Conservation (phyloP, 2,888 invertebrate genomes). For the Spilarctia lutea region DNA sequence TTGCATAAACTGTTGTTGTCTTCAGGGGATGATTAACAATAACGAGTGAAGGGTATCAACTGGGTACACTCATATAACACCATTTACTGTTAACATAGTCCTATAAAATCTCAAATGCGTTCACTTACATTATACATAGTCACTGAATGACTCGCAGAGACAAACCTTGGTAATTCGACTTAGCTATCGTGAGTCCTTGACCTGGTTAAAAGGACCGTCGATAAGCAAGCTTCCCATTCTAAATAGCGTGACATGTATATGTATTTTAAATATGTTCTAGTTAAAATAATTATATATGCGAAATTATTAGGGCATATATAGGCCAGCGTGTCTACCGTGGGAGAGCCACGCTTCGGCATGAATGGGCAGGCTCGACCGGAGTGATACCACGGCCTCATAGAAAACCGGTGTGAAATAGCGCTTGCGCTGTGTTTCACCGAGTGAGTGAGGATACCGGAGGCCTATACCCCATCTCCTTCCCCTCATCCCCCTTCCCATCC, state of each 20-base stretch:
- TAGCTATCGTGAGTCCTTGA: conserved; percentile 56
- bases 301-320: background rate
- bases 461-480: too few species aligned
- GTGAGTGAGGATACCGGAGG: too few species aligned
- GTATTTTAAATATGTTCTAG: conserved; percentile 12
- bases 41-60: too few species aligned
- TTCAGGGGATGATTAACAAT: too few species aligned
- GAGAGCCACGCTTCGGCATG: too few species aligned
- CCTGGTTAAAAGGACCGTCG: conserved; percentile 43
- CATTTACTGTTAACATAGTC: background rate
- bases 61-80: background rate
- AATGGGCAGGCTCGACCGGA: too few species aligned
- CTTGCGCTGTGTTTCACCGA: too few species aligned
- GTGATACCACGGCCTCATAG: too few species aligned
- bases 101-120: background rate
- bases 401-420: too few species aligned
- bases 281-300: background rate
- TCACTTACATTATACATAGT: background rate
- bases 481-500: too few species aligned
- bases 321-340: background rate
- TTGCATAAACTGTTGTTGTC: too few species aligned
- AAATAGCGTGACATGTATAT: conserved; percentile 6
- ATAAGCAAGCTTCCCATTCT: conserved; percentile 31
- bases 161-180: conserved; percentile 48
- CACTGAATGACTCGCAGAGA: conserved; percentile 35